Percentiles rank a stretch among this genome's conserved stretches.
phyloP scores from a whole-genome alignment of 1,140 invertebrate species.

The Sminthurinus signatus region DNA sequence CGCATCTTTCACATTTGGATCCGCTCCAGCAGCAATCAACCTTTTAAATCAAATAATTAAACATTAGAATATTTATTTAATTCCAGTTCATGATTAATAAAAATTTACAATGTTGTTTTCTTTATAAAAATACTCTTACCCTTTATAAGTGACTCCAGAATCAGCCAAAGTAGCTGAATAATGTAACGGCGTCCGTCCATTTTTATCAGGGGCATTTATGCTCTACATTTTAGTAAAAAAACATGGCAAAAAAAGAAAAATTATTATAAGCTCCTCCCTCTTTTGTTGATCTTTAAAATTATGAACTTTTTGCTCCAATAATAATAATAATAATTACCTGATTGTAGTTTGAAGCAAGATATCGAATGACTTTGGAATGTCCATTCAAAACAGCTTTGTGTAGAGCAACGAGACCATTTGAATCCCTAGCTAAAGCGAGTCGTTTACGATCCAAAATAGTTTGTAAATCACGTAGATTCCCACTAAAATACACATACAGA shows the following conservation, averaged over 20 bases:
- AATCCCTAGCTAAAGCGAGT: constrained; percentile 78
- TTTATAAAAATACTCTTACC: neutral
- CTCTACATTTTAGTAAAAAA: constrained; percentile 2
- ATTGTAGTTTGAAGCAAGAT: constrained; percentile 11
- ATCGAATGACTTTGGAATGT: constrained; percentile 18
- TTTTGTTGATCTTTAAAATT: neutral
- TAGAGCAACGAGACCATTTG: constrained; percentile 55
- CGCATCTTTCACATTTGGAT: constrained; percentile 71
- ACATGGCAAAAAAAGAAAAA: neutral
- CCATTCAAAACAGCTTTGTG: constrained; percentile 29
- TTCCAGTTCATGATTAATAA: too few species aligned
- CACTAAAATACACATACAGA: constrained; percentile 49
- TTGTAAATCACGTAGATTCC: constrained; percentile 75
- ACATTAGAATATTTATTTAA: too few species aligned
- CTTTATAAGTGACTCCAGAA: constrained; percentile 79
- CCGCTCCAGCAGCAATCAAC: constrained; percentile 73
- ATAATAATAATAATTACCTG: neutral
- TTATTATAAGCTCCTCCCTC: neutral
- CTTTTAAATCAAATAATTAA: too few species aligned
- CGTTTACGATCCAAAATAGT: constrained; percentile 79
- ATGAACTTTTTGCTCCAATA: neutral
- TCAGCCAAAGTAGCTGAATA: constrained; percentile 79
- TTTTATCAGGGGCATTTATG: constrained; percentile 53
- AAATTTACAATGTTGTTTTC: too few species aligned
- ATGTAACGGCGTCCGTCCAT: constrained; percentile 82